Conservation (phyloP, 2,113 vertebrate genomes). For the Oryzias woworae region DNA sequence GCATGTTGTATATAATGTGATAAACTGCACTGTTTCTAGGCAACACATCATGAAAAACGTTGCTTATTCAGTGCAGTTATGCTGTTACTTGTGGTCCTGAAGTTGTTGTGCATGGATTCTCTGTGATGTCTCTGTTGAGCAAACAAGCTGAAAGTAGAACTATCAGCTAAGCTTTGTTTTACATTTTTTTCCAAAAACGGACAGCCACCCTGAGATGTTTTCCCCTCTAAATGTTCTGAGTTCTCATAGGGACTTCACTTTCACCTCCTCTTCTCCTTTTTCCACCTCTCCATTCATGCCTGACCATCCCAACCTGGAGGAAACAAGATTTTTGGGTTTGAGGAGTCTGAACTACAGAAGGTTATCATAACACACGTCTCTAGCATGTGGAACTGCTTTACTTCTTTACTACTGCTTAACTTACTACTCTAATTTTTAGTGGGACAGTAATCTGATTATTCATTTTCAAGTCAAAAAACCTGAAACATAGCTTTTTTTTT, state of each 20-base stretch:
- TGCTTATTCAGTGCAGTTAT: slow-evolving; percentile 24
- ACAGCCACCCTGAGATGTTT: background rate
- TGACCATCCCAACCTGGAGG: slow-evolving; percentile 39
- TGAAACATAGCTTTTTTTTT: background rate
- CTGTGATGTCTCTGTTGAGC: slow-evolving; percentile 27
- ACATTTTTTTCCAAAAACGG: background rate
- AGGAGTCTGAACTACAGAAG: slow-evolving; percentile 63
- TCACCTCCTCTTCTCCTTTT: slow-evolving; percentile 23
- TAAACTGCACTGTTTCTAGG: slow-evolving; percentile 33
- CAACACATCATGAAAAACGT: slow-evolving; percentile 4
- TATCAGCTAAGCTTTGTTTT: slow-evolving; percentile 16
- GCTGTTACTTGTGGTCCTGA: slow-evolving; percentile 41
- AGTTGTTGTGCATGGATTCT: slow-evolving; percentile 23
- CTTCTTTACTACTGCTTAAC: slow-evolving; percentile 9
- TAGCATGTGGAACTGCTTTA: slow-evolving; percentile 78
- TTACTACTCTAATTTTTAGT: slow-evolving; percentile 41
- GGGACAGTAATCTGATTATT: slow-evolving; percentile 39
- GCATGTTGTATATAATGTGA: slow-evolving; percentile 35
- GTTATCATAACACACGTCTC: slow-evolving; percentile 68
- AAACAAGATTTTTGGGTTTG: slow-evolving; percentile 59
- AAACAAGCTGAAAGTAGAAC: slow-evolving; percentile 20
- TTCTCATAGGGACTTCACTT: slow-evolving; percentile 27
- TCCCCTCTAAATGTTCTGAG: slow-evolving; percentile 11
- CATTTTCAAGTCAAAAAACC: slow-evolving; percentile 17
- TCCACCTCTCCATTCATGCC: slow-evolving; percentile 1